A percentile compares a stretch with the other conserved stretches of the same genome.
Conservation (phyloP, 2,113 vertebrate species). For the Trochalopteron elliotii region DNA sequence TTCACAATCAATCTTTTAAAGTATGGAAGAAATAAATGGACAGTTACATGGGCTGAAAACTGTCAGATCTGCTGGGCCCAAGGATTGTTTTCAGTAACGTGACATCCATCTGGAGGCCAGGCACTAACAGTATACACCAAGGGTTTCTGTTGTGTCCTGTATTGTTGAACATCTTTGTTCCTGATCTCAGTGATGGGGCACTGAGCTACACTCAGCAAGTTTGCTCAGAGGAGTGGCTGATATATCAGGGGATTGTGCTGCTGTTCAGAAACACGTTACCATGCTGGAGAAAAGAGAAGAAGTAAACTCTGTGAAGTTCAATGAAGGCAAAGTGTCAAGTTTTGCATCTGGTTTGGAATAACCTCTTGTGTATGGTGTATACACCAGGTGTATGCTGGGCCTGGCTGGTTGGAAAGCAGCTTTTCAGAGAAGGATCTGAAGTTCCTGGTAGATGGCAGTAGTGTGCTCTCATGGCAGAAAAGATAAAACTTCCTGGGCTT, state of each 20-base stretch:
- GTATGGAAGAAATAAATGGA: background rate
- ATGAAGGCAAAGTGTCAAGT: background rate
- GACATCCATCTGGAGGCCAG: background rate
- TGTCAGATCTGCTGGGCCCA: background rate
- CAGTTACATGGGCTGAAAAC: background rate
- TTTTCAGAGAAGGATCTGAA: background rate
- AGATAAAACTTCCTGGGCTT: background rate
- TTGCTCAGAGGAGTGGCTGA: background rate
- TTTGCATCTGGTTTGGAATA: background rate
- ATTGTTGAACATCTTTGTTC: background rate
- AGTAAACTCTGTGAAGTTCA: background rate
- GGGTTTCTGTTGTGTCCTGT: fast-evolving
- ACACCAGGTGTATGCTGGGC: background rate
- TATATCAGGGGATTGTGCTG: background rate
- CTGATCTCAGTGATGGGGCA: background rate
- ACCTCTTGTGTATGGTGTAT: background rate
- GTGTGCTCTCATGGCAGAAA: background rate
- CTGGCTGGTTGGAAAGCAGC: background rate
- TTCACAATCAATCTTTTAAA: background rate
- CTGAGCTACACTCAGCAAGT: background rate
- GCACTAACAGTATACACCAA: background rate
- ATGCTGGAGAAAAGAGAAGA: background rate
- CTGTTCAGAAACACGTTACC: background rate
- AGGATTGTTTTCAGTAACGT: background rate
- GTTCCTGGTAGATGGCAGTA: background rate